Evolutionary conservation across 2,113 vertebrate genomes (phyloP), one percentile per base, ranked within the genome.

Genomic region (Gymnocephalus cernua): DNA sequence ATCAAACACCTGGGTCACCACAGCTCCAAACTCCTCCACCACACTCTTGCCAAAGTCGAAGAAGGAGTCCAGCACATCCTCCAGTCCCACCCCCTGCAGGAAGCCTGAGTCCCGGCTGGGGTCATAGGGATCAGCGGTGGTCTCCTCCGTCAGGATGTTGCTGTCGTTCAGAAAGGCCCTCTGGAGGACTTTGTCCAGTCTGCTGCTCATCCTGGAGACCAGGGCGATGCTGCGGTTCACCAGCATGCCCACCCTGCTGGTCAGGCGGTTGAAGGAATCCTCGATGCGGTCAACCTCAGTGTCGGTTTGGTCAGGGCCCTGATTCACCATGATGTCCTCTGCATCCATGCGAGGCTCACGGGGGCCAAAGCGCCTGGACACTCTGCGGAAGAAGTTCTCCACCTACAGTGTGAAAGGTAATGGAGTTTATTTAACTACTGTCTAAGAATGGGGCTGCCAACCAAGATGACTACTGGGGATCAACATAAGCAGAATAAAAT

Each of bases 41-140:
- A 98, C 74, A 0, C 93, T 96, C 81, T 88, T 95, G 8, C 96
- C 95, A 69, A 98, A 97, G 86, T 97, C 96, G 73, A 94, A 95
- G 91, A 97, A 94, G 51, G 69, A 86, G 82, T 97, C 96, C 69
- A 99, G 79, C 85, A 97, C 94, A 51, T 92, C 89, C 0, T 96
- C 93, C 76, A 96, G 47, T 0, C 93, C 95, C 93, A 95, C 95
- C 1, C 93, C 95, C 79, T 95, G 95, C 79, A 95, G 73, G 71
- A 93, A 87, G 66, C 93, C 77, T 0, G 89, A 89, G 7, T 86
- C 95, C 29, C 80, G 84, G 7, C 56, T 86, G 11, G 92, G 88
- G 50, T 90, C 63, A 57, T 94, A 88, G 3, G 94, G 90, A 4
- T 93, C 82, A 0, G 80, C 7, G 16, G 85, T 79, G 32, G 80